Conservation (phyloP, 2,797 vertebrate species). For the Strix occidentalis region DNA sequence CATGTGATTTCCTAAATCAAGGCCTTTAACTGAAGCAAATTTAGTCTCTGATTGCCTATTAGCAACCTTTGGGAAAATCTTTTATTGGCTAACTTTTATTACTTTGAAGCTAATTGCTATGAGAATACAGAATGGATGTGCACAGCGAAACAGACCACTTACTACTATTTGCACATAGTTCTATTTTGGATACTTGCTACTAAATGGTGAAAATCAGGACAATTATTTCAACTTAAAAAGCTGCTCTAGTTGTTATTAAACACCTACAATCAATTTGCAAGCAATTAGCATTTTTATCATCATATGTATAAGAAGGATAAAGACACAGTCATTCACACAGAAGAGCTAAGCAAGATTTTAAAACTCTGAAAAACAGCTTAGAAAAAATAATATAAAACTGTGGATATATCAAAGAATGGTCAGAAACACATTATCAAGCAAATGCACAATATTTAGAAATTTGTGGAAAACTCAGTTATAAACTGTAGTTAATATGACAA, state of each 20-base stretch:
- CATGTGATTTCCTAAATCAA: neutral
- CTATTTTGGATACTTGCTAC: neutral
- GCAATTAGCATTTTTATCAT: neutral
- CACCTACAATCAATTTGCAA: neutral
- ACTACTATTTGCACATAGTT: neutral
- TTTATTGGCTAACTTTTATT: neutral
- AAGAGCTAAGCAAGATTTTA: neutral
- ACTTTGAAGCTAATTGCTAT: neutral
- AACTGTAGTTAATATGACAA: neutral
- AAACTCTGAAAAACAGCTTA: neutral
- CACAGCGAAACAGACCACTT: neutral
- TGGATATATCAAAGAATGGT: neutral
- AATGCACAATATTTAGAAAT: neutral
- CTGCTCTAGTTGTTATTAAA: neutral
- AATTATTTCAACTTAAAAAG: neutral
- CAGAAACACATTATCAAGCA: neutral
- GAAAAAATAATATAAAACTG: neutral
- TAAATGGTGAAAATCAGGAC: neutral
- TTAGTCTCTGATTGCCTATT: neutral
- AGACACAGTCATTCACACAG: neutral
- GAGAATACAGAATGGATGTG: neutral
- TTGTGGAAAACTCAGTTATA: neutral
- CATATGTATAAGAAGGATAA: neutral
- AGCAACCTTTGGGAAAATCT: neutral
- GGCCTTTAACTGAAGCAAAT: neutral